Evolutionary conservation across 2,888 invertebrate genomes (phyloP).

Genomic region (Desoria tigrina): DNA sequence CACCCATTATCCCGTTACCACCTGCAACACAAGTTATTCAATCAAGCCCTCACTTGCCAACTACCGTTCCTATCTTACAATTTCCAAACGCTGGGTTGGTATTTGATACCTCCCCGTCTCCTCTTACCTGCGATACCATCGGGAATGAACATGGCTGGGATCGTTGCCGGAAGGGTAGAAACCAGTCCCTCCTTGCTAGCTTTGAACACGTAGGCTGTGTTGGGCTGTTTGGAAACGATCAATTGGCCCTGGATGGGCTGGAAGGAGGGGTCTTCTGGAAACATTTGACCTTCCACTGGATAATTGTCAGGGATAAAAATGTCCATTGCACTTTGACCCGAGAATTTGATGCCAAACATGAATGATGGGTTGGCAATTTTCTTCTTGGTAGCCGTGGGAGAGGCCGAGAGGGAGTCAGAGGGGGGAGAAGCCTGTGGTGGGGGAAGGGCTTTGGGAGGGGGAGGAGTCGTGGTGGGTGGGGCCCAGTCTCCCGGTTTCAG

Average conservation of each 20-base stretch:
- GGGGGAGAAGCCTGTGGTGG: not conserved
- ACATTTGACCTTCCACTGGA: constrained; percentile 4
- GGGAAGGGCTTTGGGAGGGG: not conserved
- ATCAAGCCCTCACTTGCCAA: too few relatives aligned
- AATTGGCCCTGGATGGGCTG: not conserved
- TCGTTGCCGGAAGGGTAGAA: not conserved
- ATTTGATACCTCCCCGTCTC: too few relatives aligned
- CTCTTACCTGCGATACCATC: constrained; percentile 9
- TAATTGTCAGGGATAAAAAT: constrained; percentile 5
- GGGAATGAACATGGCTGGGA: constrained; percentile 6
- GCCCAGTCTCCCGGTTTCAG: constrained; percentile 22
- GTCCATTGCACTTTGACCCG: not conserved
- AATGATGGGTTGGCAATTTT: not conserved
- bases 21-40: too few relatives aligned
- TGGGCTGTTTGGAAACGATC: not conserved
- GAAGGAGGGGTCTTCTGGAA: not conserved
- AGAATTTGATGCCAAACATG: constrained; percentile 10
- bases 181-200: too few relatives aligned
- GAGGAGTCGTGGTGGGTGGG: not conserved
- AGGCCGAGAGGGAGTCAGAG: not conserved
- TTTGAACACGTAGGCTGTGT: too few relatives aligned
- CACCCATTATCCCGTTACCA: constrained; percentile 7
- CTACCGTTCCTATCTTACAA: too few relatives aligned
- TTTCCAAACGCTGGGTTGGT: too few relatives aligned
- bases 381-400: not conserved